Percentiles rank a stretch among this genome's conserved stretches.
phyloP scores from a whole-genome alignment of 2,113 vertebrate genomes.

The Centropus unirufus region DNA sequence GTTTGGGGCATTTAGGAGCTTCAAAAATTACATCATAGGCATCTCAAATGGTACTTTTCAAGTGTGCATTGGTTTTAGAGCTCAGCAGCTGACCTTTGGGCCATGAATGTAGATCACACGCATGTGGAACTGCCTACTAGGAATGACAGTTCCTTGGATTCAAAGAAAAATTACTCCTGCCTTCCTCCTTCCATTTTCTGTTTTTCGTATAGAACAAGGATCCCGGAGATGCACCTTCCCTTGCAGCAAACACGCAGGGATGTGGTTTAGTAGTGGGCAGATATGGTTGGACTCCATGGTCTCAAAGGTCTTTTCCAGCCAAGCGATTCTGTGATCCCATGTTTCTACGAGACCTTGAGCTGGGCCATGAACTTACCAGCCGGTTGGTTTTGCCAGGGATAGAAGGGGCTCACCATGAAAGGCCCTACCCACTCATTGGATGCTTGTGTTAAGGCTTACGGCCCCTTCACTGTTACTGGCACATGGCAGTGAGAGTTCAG shows the following conservation, averaged over 20 bases:
- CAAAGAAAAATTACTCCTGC: neutral
- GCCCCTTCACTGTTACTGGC: neutral
- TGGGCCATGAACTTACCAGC: neutral
- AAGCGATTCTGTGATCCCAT: too few species aligned
- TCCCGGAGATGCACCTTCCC: neutral
- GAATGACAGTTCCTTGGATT: neutral
- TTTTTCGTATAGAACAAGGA: neutral
- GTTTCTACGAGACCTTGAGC: neutral
- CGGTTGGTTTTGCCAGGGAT: neutral
- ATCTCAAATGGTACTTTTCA: constrained; percentile 31
- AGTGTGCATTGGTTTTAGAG: neutral
- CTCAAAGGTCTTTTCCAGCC: too few species aligned
- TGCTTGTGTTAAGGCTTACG: neutral
- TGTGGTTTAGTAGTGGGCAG: too few species aligned
- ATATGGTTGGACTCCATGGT: too few species aligned
- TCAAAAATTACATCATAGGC: constrained; percentile 33
- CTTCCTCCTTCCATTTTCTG: neutral
- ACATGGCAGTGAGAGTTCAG: neutral
- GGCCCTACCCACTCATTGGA: neutral
- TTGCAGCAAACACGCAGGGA: neutral
- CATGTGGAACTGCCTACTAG: neutral
- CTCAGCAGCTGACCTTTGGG: constrained; percentile 15
- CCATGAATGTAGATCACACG: neutral
- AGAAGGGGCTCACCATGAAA: neutral
- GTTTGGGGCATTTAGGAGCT: constrained; percentile 16